Base-by-base conservation (phyloP, 2,797 vertebrate genomes). In the Melanogrammus aeglefinus region DNA sequence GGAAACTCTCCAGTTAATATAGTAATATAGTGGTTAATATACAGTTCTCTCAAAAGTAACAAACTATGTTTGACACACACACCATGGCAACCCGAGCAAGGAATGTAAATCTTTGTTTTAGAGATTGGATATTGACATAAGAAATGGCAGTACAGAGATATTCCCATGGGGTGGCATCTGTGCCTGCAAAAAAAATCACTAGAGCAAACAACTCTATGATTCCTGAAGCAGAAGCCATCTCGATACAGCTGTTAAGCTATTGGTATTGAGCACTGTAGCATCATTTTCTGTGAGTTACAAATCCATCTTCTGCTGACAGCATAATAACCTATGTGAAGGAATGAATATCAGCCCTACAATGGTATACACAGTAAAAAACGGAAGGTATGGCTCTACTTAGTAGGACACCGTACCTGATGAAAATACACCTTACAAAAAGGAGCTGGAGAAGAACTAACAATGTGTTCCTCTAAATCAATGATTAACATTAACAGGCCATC, bases 401-500 rank as follows among this genome's bases (percentile, higher is more conserved):
- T 18, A 18, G 3, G 18, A 18, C 47, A 13, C 14, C 1, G 47
- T 18, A 51, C 14, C 47, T 16, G 47, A 13, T 13, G 14, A 51
- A 16, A 18, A 51, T 51, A 13, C 18, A 51, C 16, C 47, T 57
- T 57, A 18, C 47, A 21, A 21, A 57, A 57, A 18, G 5, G 18
- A 57, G 57, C 21, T 7, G 24, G 21, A 24, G 57, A 21, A 12
- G 16, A 21, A 57, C 21, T 21, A 57, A 57, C 57, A 24, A 24
- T 24, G 57, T 24, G 57, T 8, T 63, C n/a, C 57, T 63, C 57
- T 9, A n/a, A n/a, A 63, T 24, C 57, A n/a, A 8, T 24, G 6
- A n/a, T 24, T 63, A 24, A 63, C 21, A 24, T 63, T 63, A 57
- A 57, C 51, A 63, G n/a, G n/a, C 76, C 75, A 69, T 69, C 51